phyloP scores from a whole-genome alignment of 2,888 invertebrate genomes.

The Mamestra brassicae region DNA sequence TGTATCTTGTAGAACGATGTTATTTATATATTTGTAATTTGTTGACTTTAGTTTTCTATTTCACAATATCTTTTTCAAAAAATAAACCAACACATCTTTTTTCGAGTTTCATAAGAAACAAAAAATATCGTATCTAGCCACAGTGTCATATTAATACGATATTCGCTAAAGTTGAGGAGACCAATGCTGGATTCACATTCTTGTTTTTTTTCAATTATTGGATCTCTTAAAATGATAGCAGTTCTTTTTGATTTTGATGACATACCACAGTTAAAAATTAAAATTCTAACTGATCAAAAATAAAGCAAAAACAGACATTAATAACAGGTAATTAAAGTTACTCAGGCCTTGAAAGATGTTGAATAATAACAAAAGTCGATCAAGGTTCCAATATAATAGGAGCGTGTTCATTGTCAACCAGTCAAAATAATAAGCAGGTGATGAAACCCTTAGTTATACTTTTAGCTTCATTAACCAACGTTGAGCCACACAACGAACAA shows the following conservation, averaged over 20 bases:
- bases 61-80: not conserved
- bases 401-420: conserved; percentile 50
- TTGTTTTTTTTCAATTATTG: not conserved
- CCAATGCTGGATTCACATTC: not conserved
- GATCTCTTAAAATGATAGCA: not conserved
- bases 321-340: not conserved
- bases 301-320: not conserved
- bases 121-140: not conserved
- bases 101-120: not conserved
- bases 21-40: not conserved
- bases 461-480: conserved; percentile 5
- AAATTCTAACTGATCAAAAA: not conserved
- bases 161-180: not conserved
- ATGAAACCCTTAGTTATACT: conserved; percentile 28
- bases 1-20: not conserved
- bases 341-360: conserved; percentile 17
- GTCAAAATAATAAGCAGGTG: conserved; percentile 34
- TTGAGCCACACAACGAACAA: conserved; percentile 8
- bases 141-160: not conserved
- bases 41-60: not conserved
- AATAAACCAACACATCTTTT: not conserved
- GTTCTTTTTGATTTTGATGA: not conserved
- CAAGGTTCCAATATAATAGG: conserved; percentile 23
- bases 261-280: not conserved
- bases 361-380: conserved; percentile 43